A percentile compares a stretch with the other conserved stretches of the same genome.
These are phyloP conservation scores for Spodoptera picta DNA, from an alignment of 2,888 invertebrate genomes.

Conservation along the genomic window DNA sequence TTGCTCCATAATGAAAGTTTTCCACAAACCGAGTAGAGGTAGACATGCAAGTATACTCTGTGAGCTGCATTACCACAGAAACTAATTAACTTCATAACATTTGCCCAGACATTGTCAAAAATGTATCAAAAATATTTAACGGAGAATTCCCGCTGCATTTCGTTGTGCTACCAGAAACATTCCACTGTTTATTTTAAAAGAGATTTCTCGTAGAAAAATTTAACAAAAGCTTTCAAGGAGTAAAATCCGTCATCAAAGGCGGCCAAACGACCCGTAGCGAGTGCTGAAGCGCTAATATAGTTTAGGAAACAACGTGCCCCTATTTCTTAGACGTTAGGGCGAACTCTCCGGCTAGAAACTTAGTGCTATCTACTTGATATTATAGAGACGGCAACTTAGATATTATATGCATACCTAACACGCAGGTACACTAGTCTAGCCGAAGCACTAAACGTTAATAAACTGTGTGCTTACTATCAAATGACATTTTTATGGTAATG, in stretches of 20 bases:
- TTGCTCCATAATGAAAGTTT: not conserved
- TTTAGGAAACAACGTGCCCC: constrained; percentile 73
- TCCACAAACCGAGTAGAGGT: not conserved
- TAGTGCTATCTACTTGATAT: constrained; percentile 47
- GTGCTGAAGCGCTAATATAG: constrained; percentile 78
- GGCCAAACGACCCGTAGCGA: constrained; percentile 77
- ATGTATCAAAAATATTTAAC: constrained; percentile 33
- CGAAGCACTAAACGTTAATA: constrained; percentile 25
- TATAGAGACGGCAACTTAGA: constrained; percentile 36
- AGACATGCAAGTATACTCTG: not conserved
- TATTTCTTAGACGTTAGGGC: constrained; percentile 57
- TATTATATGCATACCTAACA: constrained; percentile 26
- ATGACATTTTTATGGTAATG: constrained; percentile 44
- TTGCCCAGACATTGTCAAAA: constrained; percentile 12
- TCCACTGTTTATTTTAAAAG: constrained; percentile 76
- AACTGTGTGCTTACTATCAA: constrained; percentile 30
- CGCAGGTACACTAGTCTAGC: constrained; percentile 21
- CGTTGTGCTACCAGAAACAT: constrained; percentile 59
- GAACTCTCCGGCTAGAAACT: constrained; percentile 60
- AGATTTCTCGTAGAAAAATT: constrained; percentile 74
- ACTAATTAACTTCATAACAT: constrained; percentile 21
- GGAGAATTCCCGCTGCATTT: constrained; percentile 61
- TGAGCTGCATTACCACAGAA: constrained; percentile 9
- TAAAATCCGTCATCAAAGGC: constrained; percentile 83
- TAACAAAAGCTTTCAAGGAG: constrained; percentile 83